Conservation (phyloP, 2,113 vertebrate genomes). For the Aspidoscelis tigris region DNA sequence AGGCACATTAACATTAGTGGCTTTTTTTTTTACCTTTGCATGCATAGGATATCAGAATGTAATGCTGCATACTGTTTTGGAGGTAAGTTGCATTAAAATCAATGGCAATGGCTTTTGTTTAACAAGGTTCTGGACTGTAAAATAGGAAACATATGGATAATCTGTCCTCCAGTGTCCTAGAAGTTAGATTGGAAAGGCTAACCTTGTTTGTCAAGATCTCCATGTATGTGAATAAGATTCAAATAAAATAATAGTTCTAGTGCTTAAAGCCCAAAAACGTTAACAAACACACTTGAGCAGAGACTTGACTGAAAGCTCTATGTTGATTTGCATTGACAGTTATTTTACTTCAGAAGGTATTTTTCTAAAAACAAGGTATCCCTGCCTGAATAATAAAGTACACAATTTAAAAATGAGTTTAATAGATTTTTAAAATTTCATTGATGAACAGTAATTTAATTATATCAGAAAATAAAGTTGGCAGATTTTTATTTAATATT, state of each 20-base stretch:
- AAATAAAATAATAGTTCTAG: not conserved
- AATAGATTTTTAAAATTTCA: not conserved
- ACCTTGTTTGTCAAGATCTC: not conserved
- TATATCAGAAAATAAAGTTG: not conserved
- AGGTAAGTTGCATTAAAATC: not conserved
- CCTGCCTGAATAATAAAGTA: not conserved
- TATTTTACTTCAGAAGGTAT: slow-evolving; percentile 23
- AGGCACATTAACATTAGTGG: not conserved
- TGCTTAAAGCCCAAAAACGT: not conserved
- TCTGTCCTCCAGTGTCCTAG: not conserved
- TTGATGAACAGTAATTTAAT: not conserved
- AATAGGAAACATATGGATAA: not conserved
- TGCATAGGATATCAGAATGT: not conserved
- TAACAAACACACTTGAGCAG: not conserved
- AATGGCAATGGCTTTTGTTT: not conserved
- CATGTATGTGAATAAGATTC: not conserved
- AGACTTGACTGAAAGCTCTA: not conserved
- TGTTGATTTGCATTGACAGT: not conserved
- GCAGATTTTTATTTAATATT: not conserved
- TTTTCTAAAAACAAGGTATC: slow-evolving; percentile 22
- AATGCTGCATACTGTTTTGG: not conserved
- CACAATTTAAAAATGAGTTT: not conserved
- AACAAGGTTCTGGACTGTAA: not conserved
- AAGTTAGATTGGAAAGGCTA: not conserved
- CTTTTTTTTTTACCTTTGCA: not conserved